These are phyloP conservation scores for Crotalus viridis DNA, from an alignment of 2,113 vertebrate species.

Conservation along the genomic window DNA sequence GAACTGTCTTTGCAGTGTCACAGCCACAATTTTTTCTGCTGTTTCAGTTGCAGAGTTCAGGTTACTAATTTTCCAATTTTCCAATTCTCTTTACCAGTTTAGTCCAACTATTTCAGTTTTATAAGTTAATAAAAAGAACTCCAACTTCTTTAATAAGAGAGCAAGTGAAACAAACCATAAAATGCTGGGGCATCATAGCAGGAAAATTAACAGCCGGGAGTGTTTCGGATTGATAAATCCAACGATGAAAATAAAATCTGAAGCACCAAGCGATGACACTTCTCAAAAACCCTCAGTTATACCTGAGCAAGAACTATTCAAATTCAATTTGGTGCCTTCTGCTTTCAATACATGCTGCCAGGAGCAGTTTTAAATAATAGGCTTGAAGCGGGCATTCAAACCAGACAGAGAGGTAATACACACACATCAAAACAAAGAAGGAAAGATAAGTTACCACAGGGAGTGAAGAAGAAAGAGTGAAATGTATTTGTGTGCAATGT, in stretches of 20 bases:
- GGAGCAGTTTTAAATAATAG: slow-evolving; percentile 31
- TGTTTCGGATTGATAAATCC: background rate
- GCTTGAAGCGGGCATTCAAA: background rate
- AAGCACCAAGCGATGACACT: slow-evolving; percentile 10
- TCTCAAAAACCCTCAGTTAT: slow-evolving; percentile 26
- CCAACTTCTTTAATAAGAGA: slow-evolving; percentile 50
- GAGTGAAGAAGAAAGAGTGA: slow-evolving; percentile 30
- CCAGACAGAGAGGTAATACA: background rate
- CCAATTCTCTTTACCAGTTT: slow-evolving; percentile 49
- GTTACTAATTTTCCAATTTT: slow-evolving; percentile 59
- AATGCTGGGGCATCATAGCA: slow-evolving; percentile 13
- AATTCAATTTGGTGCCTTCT: slow-evolving; percentile 45
- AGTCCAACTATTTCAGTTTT: slow-evolving; percentile 54
- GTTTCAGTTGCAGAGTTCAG: slow-evolving; percentile 48
- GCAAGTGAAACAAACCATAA: slow-evolving; percentile 39
- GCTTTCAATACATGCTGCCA: background rate
- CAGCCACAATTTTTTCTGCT: slow-evolving; percentile 44
- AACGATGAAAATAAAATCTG: slow-evolving; percentile 28
- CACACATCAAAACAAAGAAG: slow-evolving; percentile 33
- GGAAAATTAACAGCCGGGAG: slow-evolving; percentile 40
- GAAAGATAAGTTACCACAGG: slow-evolving; percentile 19
- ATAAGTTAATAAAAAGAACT: slow-evolving; percentile 63
- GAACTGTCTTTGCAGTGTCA: slow-evolving; percentile 32
- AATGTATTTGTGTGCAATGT: slow-evolving; percentile 30
- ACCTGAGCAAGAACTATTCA: slow-evolving; percentile 40